These are phyloP conservation scores for Elephas maximus DNA, from an alignment of 2,113 vertebrate genomes.

Conservation along the genomic window DNA sequence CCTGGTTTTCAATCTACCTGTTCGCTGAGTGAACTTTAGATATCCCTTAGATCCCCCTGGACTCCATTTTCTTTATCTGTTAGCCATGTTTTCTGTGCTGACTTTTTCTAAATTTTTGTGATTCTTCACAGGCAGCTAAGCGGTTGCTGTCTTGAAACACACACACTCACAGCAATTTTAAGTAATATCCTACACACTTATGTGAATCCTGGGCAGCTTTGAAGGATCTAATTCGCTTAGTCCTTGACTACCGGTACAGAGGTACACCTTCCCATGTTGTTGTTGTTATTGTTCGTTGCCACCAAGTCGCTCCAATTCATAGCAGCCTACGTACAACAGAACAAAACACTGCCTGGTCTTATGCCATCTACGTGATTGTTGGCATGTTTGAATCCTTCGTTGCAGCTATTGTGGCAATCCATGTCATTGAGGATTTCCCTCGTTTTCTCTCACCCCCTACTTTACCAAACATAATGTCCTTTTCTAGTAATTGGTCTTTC, in stretches of 20 bases:
- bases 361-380: background rate
- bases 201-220: background rate
- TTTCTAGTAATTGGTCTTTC: background rate
- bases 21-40: background rate
- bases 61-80: background rate
- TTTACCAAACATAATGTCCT: background rate
- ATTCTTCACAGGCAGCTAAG: background rate
- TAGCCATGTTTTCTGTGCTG: background rate
- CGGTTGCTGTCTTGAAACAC: background rate
- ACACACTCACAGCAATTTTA: background rate
- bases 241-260: background rate
- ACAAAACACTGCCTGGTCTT: background rate
- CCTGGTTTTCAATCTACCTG: background rate
- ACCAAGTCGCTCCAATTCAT: background rate
- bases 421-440: background rate
- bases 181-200: background rate
- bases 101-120: background rate
- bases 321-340: too few species aligned
- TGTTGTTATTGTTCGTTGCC: background rate
- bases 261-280: background rate
- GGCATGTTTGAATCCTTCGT: background rate
- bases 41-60: background rate
- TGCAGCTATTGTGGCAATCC: too few species aligned
- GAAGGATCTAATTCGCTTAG: background rate
- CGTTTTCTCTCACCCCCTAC: background rate